Base-by-base conservation (phyloP, 1,140 invertebrate genomes). In the Lepidurus apus region DNA sequence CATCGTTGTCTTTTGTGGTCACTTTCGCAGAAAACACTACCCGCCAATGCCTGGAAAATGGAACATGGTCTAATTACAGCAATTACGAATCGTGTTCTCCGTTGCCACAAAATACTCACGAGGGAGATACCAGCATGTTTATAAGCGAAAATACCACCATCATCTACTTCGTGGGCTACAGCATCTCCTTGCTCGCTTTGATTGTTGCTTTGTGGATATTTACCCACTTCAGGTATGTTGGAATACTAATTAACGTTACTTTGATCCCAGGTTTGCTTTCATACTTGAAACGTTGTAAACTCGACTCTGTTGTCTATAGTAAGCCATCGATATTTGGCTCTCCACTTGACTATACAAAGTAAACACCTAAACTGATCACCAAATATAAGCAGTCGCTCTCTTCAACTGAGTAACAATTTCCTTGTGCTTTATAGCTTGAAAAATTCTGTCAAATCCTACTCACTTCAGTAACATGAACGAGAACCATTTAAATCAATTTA, bases 151-250 rank as follows among this genome's bases (percentile, higher is more conserved):
- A 90, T 53, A 87, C 88, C 10, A 89, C 90, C 9, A 88, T 86
- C 77, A 90, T 94, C 42, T 94, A 93, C 84, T 89, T 92, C 81
- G 87, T 90, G 34, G 93, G 93, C 17, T 94, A 93, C 85, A 88
- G 88, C 21, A 85, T 93, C 45, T 94, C 93, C n/a, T 87, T 94
- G 8, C 86, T 91, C n/a, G 91, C 91, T 0, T 87, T 95, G 13
- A 85, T 89, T 11, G 86, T 93, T 43, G 93, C 93, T 26, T 88
- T 94, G 44, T 89, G 88, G 80, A 93, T 95, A 80, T 95, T 95
- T 85, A 84, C 93, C 45, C 92, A 92, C 84, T 94, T 92, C 88
- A 93, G 94, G 93, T 95, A 87, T 89, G 90, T 88, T 34, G 73
- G 53, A 4, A 34, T 34, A 34, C 0, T 34, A 34, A 34, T 34